Conservation (phyloP, 2,888 invertebrate genomes). For the Rhingia campestris region DNA sequence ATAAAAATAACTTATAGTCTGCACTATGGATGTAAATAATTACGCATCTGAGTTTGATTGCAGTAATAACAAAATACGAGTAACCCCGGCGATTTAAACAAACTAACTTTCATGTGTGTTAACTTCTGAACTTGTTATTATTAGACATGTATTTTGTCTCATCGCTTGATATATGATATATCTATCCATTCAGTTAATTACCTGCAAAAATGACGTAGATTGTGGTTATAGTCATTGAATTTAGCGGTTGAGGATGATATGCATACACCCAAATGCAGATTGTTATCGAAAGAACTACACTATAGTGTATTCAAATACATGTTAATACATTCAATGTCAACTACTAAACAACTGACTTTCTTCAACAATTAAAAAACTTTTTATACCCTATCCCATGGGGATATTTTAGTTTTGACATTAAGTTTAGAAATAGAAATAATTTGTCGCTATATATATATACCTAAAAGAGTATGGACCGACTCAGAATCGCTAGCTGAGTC, state of each 20-base stretch:
- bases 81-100: neutral
- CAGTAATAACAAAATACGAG: neutral
- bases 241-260: conserved; percentile 17
- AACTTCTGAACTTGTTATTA: neutral
- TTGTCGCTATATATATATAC: too few species aligned
- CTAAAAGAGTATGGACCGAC: too few species aligned
- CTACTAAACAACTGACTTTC: neutral
- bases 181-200: conserved; percentile 28
- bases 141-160: neutral
- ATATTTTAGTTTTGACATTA: too few species aligned
- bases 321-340: neutral
- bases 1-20: too few species aligned
- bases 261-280: neutral
- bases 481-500: too few species aligned
- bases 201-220: conserved; percentile 60
- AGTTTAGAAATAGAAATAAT: too few species aligned
- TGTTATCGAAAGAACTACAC: neutral
- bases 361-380: too few species aligned
- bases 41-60: conserved; percentile 7
- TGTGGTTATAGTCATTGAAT: conserved; percentile 53
- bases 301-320: too few species aligned
- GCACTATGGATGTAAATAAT: neutral
- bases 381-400: too few species aligned
- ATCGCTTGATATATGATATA: conserved; percentile 13
- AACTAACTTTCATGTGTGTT: neutral